A percentile compares a stretch with the other conserved stretches of the same genome.
These are phyloP conservation scores for Diarsia mendica DNA, from an alignment of 2,888 invertebrate species.

Conservation along the genomic window DNA sequence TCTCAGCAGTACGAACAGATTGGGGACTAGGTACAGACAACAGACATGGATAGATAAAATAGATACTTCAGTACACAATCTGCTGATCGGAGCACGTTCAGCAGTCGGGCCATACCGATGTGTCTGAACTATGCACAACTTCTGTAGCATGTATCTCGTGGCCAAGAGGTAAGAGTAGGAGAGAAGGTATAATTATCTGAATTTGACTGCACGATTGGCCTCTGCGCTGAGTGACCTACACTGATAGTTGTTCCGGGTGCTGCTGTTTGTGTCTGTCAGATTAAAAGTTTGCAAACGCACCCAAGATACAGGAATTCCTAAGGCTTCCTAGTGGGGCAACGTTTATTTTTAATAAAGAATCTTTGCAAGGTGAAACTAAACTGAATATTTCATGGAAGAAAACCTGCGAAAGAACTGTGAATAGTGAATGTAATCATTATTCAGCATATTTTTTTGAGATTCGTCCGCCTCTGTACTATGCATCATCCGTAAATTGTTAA, in stretches of 20 bases:
- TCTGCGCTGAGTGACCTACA: no score
- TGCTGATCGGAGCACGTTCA: not conserved
- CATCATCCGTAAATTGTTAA: not conserved
- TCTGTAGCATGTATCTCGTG: not conserved
- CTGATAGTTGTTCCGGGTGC: no score
- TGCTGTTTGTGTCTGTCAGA: not conserved
- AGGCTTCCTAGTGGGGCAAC: not conserved
- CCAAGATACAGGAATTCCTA: not conserved
- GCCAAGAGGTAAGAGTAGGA: not conserved
- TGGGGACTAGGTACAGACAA: no score
- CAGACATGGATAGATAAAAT: no score
- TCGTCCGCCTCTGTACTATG: not conserved
- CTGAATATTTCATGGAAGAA: not conserved
- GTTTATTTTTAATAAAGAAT: not conserved
- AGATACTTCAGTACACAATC: not conserved
- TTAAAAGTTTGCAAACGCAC: not conserved
- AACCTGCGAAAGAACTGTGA: not conserved
- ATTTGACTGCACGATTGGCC: no score
- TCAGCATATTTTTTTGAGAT: constrained; percentile 2
- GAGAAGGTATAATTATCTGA: no score
- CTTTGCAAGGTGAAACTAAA: not conserved
- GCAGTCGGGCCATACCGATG: not conserved
- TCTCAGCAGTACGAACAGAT: no score
- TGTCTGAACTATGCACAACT: not conserved
- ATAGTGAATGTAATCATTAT: not conserved